A percentile compares a stretch with the other conserved stretches of the same genome.
phyloP scores from a whole-genome alignment of 1,140 invertebrate genomes.

The Penaeus japonicus region DNA sequence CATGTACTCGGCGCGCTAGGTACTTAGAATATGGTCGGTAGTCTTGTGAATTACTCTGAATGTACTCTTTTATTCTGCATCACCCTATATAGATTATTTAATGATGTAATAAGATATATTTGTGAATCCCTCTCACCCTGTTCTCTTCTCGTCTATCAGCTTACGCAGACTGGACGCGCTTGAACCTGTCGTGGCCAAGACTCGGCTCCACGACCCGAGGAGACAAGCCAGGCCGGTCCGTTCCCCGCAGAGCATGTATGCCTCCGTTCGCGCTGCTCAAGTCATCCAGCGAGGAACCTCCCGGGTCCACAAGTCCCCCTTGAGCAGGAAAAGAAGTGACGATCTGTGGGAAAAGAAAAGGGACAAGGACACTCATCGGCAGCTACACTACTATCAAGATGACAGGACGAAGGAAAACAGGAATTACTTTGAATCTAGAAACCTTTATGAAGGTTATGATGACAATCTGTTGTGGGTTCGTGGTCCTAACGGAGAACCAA shows the following conservation, averaged over 20 bases:
- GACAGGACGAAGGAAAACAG: not conserved
- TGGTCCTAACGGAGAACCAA: not conserved
- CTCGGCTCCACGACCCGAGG: conserved; percentile 46
- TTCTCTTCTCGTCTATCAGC: not conserved
- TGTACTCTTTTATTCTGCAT: too few relatives aligned
- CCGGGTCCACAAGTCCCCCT: conserved; percentile 7
- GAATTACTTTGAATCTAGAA: not conserved
- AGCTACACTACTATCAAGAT: not conserved
- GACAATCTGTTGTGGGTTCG: conserved; percentile 26
- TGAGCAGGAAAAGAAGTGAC: conserved; percentile 23
- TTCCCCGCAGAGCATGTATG: not conserved
- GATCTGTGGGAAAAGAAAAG: not conserved
- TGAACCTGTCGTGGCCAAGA: conserved; percentile 51
- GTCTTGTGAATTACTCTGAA: too few relatives aligned
- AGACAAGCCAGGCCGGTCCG: conserved; percentile 3
- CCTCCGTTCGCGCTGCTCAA: conserved; percentile 29
- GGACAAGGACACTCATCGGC: conserved; percentile 25
- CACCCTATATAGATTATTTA: too few relatives aligned
- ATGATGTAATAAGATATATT: not conserved
- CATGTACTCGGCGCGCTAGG: too few relatives aligned
- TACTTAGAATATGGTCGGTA: too few relatives aligned
- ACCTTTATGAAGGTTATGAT: not conserved
- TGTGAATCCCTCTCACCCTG: too few relatives aligned
- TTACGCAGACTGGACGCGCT: conserved; percentile 29
- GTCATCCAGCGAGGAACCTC: conserved; percentile 2